These are phyloP conservation scores for Phrynocephalus versicolor DNA, from an alignment of 2,113 vertebrate genomes.

Conservation along the genomic window DNA sequence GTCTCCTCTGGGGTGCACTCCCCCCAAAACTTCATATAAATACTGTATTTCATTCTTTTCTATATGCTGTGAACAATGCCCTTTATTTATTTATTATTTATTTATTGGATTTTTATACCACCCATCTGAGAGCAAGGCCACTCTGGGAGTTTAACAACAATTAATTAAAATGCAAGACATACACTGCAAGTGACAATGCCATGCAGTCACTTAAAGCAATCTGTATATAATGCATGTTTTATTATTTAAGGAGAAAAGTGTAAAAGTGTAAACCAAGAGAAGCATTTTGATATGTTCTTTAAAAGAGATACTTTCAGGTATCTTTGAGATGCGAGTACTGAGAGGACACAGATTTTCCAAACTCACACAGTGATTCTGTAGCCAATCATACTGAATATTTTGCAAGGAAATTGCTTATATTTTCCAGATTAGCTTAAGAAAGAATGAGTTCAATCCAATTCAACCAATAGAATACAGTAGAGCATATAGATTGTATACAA, in stretches of 20 bases:
- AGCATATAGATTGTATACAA: no score
- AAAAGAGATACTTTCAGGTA: neutral
- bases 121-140: no score
- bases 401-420: neutral
- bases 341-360: neutral
- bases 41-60: neutral
- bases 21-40: neutral
- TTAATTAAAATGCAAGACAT: no score
- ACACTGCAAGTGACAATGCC: no score
- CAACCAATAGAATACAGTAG: no score
- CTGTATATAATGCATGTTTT: neutral
- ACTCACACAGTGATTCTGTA: neutral
- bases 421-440: neutral
- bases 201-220: neutral
- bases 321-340: neutral
- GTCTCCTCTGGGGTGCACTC: neutral
- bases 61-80: constrained; percentile 1
- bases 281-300: neutral
- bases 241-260: neutral
- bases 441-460: neutral
- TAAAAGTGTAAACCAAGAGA: neutral
- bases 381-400: neutral
- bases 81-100: no score
- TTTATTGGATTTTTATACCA: no score
- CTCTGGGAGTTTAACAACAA: no score